Base-by-base conservation (phyloP, 2,888 invertebrate species). In the Eupithecia exiguata region DNA sequence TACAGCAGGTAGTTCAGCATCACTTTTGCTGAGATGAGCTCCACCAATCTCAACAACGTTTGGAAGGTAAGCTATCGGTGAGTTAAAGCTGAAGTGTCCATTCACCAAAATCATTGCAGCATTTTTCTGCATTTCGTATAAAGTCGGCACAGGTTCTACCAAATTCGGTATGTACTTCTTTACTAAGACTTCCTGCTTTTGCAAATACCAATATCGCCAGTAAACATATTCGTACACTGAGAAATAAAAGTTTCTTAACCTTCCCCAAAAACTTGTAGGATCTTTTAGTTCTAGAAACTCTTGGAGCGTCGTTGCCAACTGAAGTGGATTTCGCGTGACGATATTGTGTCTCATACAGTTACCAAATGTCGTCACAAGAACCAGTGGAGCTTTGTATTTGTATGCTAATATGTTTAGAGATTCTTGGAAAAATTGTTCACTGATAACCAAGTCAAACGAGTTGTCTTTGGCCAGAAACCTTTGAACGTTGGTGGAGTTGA, bases 21-120 rank as follows among this genome's bases (percentile, higher is more conserved):
- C 85, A 76, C 86, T 90, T 61, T 87, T 84, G 21, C 87, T 87
- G 7, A 95, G 84, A 86, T 96, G 96, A 68, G 93, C 83, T 38
- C 96, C 96, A 25, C 95, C 96, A 68, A 96, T 91, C 81, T 95
- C 95, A 2, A 95, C 87, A 74, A 95, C 89, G 81, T 95, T 95
- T 0, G 96, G 96, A 4, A 95, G 88, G 36, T 93, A 89, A 0
- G 95, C 95, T 10, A 88, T 84, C 0, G 95, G 89, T 9, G 86
- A 78, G 68, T 93, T 92, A 74, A 94, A 91, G 83, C 94, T 95
- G 65, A 91, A 93, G 81, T 96, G 95, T 12, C 91, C 88, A 81
- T 95, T 95, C 0, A 94, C 81, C 38, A 95, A 81, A 38, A 95
- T 83, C 75, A 95, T 71, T 0, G 95, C 91, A 4, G 88, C 88